Evolutionary conservation across 2,888 invertebrate genomes (phyloP), one percentile per base, ranked within the genome.

Genomic region (Diadegma fenestrale): DNA sequence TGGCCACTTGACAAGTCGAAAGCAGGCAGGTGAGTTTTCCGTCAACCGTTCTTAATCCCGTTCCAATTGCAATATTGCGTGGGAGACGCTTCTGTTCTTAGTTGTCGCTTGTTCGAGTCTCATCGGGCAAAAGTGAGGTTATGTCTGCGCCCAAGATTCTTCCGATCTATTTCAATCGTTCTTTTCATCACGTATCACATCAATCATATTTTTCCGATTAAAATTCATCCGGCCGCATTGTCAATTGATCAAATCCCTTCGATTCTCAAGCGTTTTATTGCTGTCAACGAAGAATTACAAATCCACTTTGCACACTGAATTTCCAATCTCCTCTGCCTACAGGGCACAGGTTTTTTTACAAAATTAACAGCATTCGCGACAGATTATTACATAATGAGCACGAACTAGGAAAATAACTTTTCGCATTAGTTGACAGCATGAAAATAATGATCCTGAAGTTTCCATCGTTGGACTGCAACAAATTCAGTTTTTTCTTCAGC

Each of bases 1-100:
- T 98, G 97, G 97, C 97, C 97, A 43, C 91, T 97, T 68, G 97
- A 97, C 91, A 95, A 94, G 91, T 94, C 95, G 72, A 97, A 97
- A 95, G 94, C 95, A 51, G 96, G 96, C 92, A 96, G 97, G 97
- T 97, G 95, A 94, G 92, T 89, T 69, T 14, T 48, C 17, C 17
- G 80, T 76, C 0, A 10, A n/a, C 26, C 14, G 86, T 71, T 68
- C 89, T 79, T 48, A 73, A 7, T n/a, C 72, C 51, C 8, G 33
- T 51, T 43, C 8, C 45, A 26, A 14, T 76, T 80, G 87, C 83
- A 61, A 69, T 85, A 87, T 88, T 87, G 89, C 88, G 37, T 51
- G 41, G 19, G 71, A 33, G 30, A 19, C 14, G 26, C 17, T 69
- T 58, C 19, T 5, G 66, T 33, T 0, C 14, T 48, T 8, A 64